Percentiles rank a stretch among this genome's conserved stretches.
Evolutionary conservation across 2,888 invertebrate genomes (phyloP).

Genomic region (Harpalus rubripes): DNA sequence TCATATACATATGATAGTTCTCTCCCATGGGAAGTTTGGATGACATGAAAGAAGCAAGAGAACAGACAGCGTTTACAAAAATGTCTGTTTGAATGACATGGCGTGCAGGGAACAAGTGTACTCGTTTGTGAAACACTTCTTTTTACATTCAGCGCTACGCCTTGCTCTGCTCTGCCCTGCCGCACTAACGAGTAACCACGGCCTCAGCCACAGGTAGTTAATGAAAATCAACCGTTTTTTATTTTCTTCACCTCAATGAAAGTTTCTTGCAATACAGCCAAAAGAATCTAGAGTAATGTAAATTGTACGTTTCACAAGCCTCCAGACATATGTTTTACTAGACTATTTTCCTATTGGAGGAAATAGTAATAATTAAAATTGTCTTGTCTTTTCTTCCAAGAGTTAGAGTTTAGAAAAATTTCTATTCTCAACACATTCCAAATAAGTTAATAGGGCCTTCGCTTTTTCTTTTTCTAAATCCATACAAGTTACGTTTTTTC

Average conservation of each 20-base stretch:
- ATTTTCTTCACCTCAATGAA: constrained; percentile 42
- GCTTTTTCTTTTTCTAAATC: too few species aligned
- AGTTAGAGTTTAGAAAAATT: not conserved
- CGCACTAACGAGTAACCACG: constrained; percentile 27
- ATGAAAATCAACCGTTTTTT: constrained; percentile 54
- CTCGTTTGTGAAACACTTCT: constrained; percentile 51
- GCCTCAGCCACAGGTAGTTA: constrained; percentile 34
- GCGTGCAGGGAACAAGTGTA: constrained; percentile 53
- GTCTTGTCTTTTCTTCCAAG: constrained; percentile 23
- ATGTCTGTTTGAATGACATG: constrained; percentile 56
- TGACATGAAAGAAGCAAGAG: constrained; percentile 47
- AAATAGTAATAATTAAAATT: constrained; percentile 39
- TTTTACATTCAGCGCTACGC: constrained; percentile 35
- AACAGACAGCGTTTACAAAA: constrained; percentile 46
- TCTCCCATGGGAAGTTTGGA: constrained; percentile 23
- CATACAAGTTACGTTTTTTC: too few species aligned
- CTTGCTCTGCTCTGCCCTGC: constrained; percentile 2
- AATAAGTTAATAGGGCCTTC: not conserved
- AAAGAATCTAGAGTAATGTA: constrained; percentile 48
- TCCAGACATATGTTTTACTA: constrained; percentile 1
- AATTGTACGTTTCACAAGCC: constrained; percentile 42
- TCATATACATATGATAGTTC: not conserved
- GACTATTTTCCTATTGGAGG: constrained; percentile 28
- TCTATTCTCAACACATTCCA: not conserved
- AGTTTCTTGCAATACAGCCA: constrained; percentile 45